These are phyloP conservation scores for Nesometra sesokonis DNA, from an alignment of 35 echinoderm and acorn worm genomes.

Conservation along the genomic window DNA sequence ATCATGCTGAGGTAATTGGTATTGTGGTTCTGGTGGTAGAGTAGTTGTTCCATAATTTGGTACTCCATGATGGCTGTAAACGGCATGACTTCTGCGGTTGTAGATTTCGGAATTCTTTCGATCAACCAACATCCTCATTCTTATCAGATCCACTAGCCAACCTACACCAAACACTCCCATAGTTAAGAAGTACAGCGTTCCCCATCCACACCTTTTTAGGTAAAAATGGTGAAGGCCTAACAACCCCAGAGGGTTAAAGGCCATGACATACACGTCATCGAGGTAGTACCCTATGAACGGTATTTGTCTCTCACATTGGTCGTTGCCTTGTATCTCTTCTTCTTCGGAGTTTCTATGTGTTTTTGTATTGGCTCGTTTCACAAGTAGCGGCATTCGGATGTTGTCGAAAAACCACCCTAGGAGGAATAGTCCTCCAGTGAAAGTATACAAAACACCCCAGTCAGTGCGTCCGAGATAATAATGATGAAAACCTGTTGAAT, in stretches of 20 bases:
- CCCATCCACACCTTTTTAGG: slow-evolving; percentile 19
- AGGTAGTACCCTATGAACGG: background rate
- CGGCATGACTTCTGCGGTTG: background rate
- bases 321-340: no score
- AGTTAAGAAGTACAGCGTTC: slow-evolving; percentile 29
- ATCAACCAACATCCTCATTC: slow-evolving; percentile 30
- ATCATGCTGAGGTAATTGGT: background rate
- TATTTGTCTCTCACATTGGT: no score
- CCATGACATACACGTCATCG: slow-evolving; percentile 32
- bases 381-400: slow-evolving; percentile 32
- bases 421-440: slow-evolving; percentile 19
- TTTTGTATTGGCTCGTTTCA: slow-evolving; percentile 14
- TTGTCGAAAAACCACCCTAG: slow-evolving; percentile 36
- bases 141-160: slow-evolving; percentile 35
- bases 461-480: slow-evolving; percentile 25
- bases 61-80: background rate
- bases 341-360: background rate
- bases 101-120: background rate
- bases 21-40: background rate
- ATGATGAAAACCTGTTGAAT: slow-evolving; percentile 42
- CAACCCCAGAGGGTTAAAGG: slow-evolving; percentile 30
- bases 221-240: slow-evolving; percentile 71
- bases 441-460: slow-evolving; percentile 20
- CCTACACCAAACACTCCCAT: slow-evolving; percentile 47
- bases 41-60: background rate